These are phyloP conservation scores for Acanthurus leucopareius DNA, from an alignment of 2,797 vertebrate genomes.

Conservation along the genomic window DNA sequence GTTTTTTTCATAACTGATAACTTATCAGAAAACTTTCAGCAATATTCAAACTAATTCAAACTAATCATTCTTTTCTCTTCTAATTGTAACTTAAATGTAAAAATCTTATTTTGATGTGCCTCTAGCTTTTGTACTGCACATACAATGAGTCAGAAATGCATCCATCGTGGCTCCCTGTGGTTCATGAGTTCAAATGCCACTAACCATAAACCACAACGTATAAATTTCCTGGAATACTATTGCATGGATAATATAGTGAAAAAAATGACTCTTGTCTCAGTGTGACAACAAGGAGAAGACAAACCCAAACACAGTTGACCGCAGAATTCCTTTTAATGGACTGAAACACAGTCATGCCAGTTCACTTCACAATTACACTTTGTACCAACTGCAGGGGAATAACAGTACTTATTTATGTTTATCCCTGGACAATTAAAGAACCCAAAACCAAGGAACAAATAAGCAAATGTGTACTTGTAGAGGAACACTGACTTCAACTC, in stretches of 20 bases:
- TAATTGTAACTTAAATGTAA: background rate
- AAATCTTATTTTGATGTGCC: background rate
- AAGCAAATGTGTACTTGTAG: conserved; percentile 2
- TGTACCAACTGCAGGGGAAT: conserved; percentile 33
- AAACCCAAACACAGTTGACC: conserved; percentile 50
- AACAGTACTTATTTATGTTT: conserved; percentile 20
- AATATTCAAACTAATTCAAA: background rate
- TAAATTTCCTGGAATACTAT: background rate
- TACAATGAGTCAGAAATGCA: background rate
- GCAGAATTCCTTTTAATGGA: conserved; percentile 79
- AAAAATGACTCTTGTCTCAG: background rate
- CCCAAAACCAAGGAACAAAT: conserved; percentile 14
- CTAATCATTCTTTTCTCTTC: background rate
- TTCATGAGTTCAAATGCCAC: background rate
- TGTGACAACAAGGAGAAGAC: conserved; percentile 18
- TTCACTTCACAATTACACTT: conserved; percentile 43
- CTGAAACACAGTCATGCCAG: conserved; percentile 48
- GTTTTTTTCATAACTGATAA: too few relatives aligned
- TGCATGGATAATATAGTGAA: background rate
- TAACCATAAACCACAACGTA: background rate
- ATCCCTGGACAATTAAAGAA: conserved; percentile 25
- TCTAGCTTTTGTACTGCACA: background rate
- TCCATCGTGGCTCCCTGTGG: background rate
- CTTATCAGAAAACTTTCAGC: background rate
- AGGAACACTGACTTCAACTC: conserved; percentile 14